phyloP scores from a whole-genome alignment of 2,888 invertebrate species.

The Sericinus montela region DNA sequence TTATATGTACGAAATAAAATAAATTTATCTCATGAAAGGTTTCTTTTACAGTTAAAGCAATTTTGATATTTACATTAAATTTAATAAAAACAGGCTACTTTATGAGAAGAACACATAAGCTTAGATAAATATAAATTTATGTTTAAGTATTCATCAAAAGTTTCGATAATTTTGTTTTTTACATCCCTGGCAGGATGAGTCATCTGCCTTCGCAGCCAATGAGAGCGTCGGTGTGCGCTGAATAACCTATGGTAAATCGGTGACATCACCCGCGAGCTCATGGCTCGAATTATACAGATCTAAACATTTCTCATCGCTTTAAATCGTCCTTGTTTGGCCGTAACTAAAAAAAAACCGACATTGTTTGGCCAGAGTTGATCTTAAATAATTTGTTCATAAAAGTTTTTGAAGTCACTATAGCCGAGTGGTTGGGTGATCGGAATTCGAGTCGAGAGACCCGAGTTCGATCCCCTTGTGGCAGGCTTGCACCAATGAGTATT shows the following conservation, averaged over 20 bases:
- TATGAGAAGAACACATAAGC: too few species aligned
- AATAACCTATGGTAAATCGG: conserved; percentile 74
- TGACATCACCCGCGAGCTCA: conserved; percentile 45
- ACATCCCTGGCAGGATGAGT: conserved; percentile 50
- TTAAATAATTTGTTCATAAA: conserved; percentile 43
- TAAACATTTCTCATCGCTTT: conserved; percentile 27
- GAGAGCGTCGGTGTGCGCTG: conserved; percentile 47
- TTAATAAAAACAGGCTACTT: too few species aligned
- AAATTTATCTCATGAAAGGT: too few species aligned
- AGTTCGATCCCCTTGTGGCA: too few species aligned
- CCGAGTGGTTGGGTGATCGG: too few species aligned
- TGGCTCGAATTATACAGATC: conserved; percentile 29
- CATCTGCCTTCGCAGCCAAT: conserved; percentile 50
- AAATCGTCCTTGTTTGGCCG: conserved; percentile 36
- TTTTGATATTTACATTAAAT: too few species aligned
- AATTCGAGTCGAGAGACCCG: too few species aligned
- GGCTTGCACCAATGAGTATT: too few species aligned
- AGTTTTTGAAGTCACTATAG: too few species aligned
- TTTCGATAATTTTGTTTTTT: conserved; percentile 7
- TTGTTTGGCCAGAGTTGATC: conserved; percentile 31
- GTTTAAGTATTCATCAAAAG: not conserved
- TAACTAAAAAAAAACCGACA: conserved; percentile 36
- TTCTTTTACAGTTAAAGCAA: too few species aligned
- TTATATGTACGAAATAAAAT: too few species aligned
- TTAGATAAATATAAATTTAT: too few species aligned